phyloP scores from a whole-genome alignment of 2,888 invertebrate species.

The Philaethria dido region DNA sequence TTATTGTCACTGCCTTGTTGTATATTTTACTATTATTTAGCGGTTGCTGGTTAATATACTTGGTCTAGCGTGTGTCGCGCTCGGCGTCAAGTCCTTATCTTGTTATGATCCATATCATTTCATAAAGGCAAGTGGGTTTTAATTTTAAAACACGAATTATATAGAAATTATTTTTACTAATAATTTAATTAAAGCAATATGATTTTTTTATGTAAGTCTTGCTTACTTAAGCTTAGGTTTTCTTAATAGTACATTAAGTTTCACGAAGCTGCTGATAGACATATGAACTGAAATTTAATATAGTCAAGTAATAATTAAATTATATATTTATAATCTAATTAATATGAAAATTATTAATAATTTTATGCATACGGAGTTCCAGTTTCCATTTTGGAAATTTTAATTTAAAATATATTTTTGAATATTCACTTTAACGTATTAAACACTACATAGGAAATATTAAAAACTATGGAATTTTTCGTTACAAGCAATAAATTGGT shows the following conservation, averaged over 20 bases:
- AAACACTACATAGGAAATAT: too few relatives aligned
- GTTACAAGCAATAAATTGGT: too few relatives aligned
- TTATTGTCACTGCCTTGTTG: constrained; percentile 30
- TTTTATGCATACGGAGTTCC: too few relatives aligned
- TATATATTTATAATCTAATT: too few relatives aligned
- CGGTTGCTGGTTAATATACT: neutral
- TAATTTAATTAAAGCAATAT: constrained; percentile 6
- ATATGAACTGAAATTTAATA: neutral
- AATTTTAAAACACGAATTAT: constrained; percentile 26
- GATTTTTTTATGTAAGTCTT: neutral
- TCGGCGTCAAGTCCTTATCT: constrained; percentile 38
- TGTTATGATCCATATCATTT: constrained; percentile 37
- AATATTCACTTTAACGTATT: too few relatives aligned
- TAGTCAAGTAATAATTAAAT: too few relatives aligned
- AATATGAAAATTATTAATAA: too few relatives aligned
- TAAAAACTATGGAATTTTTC: too few relatives aligned
- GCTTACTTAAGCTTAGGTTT: neutral
- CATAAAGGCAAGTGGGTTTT: constrained; percentile 22
- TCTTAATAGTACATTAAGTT: neutral
- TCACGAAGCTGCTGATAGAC: neutral
- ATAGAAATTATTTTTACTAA: constrained; percentile 13
- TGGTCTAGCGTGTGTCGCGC: constrained; percentile 35
- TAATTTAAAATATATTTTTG: too few relatives aligned
- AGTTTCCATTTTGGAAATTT: too few relatives aligned
- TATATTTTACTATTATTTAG: constrained; percentile 32